A percentile compares a stretch with the other conserved stretches of the same genome.
Evolutionary conservation across 2,113 vertebrate species (phyloP).

Genomic region (Bathybates hornii): DNA sequence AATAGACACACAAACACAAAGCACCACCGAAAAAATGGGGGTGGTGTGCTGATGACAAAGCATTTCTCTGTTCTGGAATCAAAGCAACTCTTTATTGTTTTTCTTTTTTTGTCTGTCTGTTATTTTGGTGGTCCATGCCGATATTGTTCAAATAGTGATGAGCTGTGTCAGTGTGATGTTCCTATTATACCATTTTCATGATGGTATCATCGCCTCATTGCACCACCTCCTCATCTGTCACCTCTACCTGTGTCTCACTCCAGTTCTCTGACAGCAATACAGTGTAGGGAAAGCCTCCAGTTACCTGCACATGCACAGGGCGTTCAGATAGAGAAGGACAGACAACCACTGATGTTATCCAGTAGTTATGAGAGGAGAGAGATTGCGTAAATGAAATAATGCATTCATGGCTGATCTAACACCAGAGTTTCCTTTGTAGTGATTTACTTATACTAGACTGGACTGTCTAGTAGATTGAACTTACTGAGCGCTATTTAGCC

Average conservation of each 20-base stretch:
- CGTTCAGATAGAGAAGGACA: slow-evolving; percentile 4
- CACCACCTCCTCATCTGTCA: neutral
- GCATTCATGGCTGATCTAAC: slow-evolving; percentile 43
- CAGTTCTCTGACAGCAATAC: slow-evolving; percentile 53
- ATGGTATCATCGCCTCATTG: neutral
- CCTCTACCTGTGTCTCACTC: slow-evolving; percentile 4
- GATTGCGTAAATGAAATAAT: slow-evolving; percentile 2
- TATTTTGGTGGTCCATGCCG: slow-evolving; percentile 26
- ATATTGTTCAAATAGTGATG: slow-evolving; percentile 28
- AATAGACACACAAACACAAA: slow-evolving; percentile 22
- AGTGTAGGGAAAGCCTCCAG: neutral
- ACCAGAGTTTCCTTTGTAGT: neutral
- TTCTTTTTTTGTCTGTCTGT: neutral
- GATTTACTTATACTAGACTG: neutral
- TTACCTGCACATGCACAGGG: neutral
- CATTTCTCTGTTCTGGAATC: neutral
- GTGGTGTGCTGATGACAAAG: slow-evolving; percentile 17
- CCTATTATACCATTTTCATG: slow-evolving; percentile 9
- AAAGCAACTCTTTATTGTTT: slow-evolving; percentile 39
- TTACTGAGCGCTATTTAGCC: neutral
- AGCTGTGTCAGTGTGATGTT: slow-evolving; percentile 38
- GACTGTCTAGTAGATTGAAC: neutral
- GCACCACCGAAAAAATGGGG: neutral
- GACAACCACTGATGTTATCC: neutral
- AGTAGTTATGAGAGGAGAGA: neutral